Evolutionary conservation across 2,113 vertebrate genomes (phyloP).

Genomic region (Pteruthius melanotis): DNA sequence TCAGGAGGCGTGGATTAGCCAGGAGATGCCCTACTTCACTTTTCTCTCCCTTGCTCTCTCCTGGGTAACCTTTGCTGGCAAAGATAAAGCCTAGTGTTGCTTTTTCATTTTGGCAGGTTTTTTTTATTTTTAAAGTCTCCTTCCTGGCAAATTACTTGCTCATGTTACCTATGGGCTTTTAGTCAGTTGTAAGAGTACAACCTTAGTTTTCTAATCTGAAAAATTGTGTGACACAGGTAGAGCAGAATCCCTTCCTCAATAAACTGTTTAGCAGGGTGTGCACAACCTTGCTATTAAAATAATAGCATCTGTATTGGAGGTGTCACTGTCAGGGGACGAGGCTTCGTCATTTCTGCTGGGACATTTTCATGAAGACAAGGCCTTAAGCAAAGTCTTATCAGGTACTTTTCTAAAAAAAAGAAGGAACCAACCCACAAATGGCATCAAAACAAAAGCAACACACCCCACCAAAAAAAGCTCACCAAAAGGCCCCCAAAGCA

Average conservation of each 20-base stretch:
- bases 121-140: background rate
- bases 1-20: background rate
- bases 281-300: background rate
- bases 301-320: background rate
- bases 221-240: background rate
- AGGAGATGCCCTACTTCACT: background rate
- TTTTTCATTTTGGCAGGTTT: background rate
- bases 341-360: background rate
- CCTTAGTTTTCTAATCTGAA: background rate
- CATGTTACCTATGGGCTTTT: rapidly evolving
- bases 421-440: background rate
- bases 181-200: background rate
- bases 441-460: background rate
- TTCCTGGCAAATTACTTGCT: background rate
- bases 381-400: background rate
- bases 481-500: background rate
- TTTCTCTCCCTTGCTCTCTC: background rate
- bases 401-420: background rate
- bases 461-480: background rate
- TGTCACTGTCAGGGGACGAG: background rate
- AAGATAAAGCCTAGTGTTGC: background rate
- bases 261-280: background rate
- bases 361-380: background rate
- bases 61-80: background rate
- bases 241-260: background rate